Conservation (phyloP, 2,888 invertebrate species). For the Epicampocera succincta region DNA sequence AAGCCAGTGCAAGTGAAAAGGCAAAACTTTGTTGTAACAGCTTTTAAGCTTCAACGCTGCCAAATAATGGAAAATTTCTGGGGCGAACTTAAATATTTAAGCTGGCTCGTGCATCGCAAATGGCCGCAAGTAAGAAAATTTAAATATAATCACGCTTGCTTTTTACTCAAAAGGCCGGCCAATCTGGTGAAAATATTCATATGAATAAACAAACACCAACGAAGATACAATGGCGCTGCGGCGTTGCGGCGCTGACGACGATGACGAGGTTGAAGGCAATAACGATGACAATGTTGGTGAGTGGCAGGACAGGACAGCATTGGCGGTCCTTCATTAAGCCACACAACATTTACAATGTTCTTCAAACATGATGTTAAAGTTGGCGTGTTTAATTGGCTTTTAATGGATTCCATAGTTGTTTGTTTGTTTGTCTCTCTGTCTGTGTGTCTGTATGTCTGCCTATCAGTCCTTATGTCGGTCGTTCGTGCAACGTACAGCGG, state of each 20-base stretch:
- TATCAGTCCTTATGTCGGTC: neutral
- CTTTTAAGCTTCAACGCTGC: constrained; percentile 45
- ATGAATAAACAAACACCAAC: too few species aligned
- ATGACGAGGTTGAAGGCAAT: too few species aligned
- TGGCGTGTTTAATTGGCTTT: constrained; percentile 41
- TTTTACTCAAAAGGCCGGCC: neutral
- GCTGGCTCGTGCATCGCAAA: constrained; percentile 18
- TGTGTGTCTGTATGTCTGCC: constrained; percentile 1
- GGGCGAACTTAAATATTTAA: constrained; percentile 45
- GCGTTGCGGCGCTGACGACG: too few species aligned
- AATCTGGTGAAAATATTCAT: constrained; percentile 3
- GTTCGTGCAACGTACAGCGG: neutral
- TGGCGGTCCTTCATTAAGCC: neutral
- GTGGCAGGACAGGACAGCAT: too few species aligned
- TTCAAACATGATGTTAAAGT: constrained; percentile 7
- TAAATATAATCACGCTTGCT: neutral
- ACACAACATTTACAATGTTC: neutral
- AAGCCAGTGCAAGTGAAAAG: too few species aligned
- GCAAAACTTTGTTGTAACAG: constrained; percentile 36
- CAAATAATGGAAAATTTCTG: constrained; percentile 12
- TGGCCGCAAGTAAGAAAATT: constrained; percentile 5
- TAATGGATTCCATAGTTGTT: constrained; percentile 19
- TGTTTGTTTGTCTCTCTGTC: neutral
- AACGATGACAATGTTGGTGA: too few species aligned
- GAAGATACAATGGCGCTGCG: too few species aligned